A percentile compares a stretch with the other conserved stretches of the same genome.
These are phyloP conservation scores for Brachionus rubens DNA, from an alignment of 1,140 invertebrate species.

Conservation along the genomic window DNA sequence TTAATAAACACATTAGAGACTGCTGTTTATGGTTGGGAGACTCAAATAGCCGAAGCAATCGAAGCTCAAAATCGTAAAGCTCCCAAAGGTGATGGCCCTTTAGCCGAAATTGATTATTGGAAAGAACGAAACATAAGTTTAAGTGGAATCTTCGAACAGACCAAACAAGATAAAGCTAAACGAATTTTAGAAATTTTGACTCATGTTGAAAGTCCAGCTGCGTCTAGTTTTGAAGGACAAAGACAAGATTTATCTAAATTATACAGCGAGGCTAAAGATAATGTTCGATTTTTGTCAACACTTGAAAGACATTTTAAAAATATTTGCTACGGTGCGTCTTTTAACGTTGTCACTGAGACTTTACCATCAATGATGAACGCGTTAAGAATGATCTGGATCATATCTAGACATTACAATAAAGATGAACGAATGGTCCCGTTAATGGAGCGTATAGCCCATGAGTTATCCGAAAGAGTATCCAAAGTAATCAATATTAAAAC, in stretches of 20 bases:
- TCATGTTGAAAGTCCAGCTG: conserved; percentile 60
- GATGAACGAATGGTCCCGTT: conserved; percentile 74
- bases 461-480: conserved; percentile 72
- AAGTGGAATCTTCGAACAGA: conserved; percentile 73
- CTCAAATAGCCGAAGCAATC: conserved; percentile 29
- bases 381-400: conserved; percentile 64
- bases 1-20: conserved; percentile 56
- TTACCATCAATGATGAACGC: conserved; percentile 75
- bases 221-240: conserved; percentile 63
- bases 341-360: conserved; percentile 66
- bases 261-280: conserved; percentile 76
- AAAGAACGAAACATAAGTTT: conserved; percentile 71
- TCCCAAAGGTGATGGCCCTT: conserved; percentile 69
- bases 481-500: conserved; percentile 69
- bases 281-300: conserved; percentile 75
- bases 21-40: conserved; percentile 47
- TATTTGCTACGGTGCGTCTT: conserved; percentile 69
- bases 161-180: conserved; percentile 69
- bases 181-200: conserved; percentile 66
- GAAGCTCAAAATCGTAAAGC: conserved; percentile 50
- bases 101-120: conserved; percentile 80
- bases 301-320: conserved; percentile 76
- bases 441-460: conserved; percentile 75
- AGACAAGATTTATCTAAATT: conserved; percentile 67
- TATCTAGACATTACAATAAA: conserved; percentile 62